Evolutionary conservation across 2,113 vertebrate species (phyloP).

Genomic region (Xiphorhynchus elegans): DNA sequence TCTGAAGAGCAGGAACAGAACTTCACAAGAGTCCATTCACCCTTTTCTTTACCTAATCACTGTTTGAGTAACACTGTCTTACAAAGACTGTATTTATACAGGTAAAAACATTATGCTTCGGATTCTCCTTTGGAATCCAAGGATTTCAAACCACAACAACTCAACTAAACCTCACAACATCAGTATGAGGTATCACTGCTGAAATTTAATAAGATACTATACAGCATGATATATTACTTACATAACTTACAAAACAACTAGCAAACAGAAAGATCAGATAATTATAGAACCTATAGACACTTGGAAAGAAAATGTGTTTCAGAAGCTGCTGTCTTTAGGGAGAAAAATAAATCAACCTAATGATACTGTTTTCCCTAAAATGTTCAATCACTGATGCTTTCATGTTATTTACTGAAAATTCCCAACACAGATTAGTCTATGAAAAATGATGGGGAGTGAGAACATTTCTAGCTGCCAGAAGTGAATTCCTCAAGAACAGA

Average conservation of each 20-base stretch:
- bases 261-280: not conserved
- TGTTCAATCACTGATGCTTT: slow-evolving; percentile 1
- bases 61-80: not conserved
- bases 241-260: not conserved
- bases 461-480: slow-evolving; percentile 31
- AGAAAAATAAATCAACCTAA: slow-evolving; percentile 37
- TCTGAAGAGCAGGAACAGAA: not conserved
- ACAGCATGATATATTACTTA: not conserved
- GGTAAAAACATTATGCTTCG: not conserved
- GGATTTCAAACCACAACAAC: not conserved
- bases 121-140: not conserved
- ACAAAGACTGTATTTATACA: not conserved
- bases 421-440: not conserved
- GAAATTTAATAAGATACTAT: not conserved
- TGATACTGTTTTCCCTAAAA: not conserved
- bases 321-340: not conserved
- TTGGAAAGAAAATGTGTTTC: not conserved
- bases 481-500: slow-evolving; percentile 42
- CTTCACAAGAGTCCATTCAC: not conserved
- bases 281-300: not conserved
- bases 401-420: slow-evolving; percentile 27
- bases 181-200: not conserved
- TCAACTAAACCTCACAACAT: not conserved
- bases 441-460: not conserved
- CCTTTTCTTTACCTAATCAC: not conserved